Evolutionary conservation across 1,140 invertebrate genomes (phyloP).

Genomic region (Drosophila novamexicana): DNA sequence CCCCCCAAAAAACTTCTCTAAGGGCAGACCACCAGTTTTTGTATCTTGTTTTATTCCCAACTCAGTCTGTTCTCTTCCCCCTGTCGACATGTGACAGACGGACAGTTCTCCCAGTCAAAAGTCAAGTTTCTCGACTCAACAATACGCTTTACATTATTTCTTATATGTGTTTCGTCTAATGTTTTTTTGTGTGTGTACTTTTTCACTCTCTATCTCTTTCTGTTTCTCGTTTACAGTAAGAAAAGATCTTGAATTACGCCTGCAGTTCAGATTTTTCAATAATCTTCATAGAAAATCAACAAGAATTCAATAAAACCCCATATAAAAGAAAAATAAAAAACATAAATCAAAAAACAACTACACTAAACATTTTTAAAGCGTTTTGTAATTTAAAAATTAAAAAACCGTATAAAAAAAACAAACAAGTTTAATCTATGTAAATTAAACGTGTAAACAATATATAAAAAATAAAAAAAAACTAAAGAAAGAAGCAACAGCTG

Average conservation of each 20-base stretch:
- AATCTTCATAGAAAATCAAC: constrained; percentile 93
- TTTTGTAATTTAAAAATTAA: constrained; percentile 74
- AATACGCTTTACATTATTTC: constrained; percentile 37
- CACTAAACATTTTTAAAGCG: constrained; percentile 71
- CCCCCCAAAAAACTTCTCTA: constrained; percentile 42
- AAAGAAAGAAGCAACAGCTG: constrained; percentile 45
- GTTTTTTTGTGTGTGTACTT: constrained; percentile 59
- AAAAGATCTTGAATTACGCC: constrained; percentile 95
- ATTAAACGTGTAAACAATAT: constrained; percentile 31
- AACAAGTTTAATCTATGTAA: constrained; percentile 37
- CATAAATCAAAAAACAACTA: constrained; percentile 60
- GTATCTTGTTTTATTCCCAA: constrained; percentile 26
- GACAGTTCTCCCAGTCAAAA: constrained; percentile 3
- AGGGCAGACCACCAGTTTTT: constrained; percentile 23
- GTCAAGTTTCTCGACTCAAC: constrained; percentile 15
- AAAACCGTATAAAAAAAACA: constrained; percentile 54
- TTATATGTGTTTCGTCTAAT: constrained; percentile 54
- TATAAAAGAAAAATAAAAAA: constrained; percentile 45
- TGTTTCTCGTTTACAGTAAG: constrained; percentile 90
- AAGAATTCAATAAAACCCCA: constrained; percentile 89
- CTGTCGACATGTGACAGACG: constrained; percentile 9
- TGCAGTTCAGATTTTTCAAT: constrained; percentile 97
- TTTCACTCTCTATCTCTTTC: constrained; percentile 62
- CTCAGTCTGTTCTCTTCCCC: constrained; percentile 45
- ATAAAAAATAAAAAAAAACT: constrained; percentile 34